Conservation (phyloP, 2,113 vertebrate genomes). For the Chascanopsetta lugubris region DNA sequence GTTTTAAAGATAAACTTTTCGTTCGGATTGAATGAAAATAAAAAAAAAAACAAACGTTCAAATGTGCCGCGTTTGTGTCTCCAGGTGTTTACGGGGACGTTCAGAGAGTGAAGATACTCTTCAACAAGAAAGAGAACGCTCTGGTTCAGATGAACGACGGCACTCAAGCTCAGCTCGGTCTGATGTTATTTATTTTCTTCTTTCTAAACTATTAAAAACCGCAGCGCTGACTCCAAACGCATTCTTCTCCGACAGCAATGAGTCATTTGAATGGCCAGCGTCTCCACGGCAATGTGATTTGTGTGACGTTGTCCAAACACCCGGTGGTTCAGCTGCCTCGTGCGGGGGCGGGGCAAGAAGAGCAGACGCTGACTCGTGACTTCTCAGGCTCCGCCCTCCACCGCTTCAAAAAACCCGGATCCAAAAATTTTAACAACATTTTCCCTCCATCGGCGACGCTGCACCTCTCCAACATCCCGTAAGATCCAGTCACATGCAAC, state of each 20-base stretch:
- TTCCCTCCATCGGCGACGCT: conserved; percentile 64
- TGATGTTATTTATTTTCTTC: background rate
- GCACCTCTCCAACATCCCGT: conserved; percentile 71
- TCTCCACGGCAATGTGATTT: conserved; percentile 64
- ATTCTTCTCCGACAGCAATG: conserved; percentile 49
- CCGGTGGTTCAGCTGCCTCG: conserved; percentile 65
- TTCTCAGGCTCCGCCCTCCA: conserved; percentile 68
- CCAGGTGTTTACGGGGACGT: conserved; percentile 69
- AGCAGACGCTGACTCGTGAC: conserved; percentile 58
- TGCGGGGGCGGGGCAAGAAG: conserved; percentile 47
- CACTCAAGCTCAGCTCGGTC: conserved; percentile 67
- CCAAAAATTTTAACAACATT: conserved; percentile 70
- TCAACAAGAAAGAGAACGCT: conserved; percentile 68
- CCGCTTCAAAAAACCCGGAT: conserved; percentile 69
- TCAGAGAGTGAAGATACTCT: conserved; percentile 68
- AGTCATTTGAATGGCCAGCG: conserved; percentile 69
- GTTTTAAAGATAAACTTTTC: background rate
- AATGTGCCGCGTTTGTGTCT: conserved; percentile 1
- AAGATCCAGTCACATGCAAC: background rate
- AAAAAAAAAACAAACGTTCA: background rate
- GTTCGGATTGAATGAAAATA: too few species aligned
- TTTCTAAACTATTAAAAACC: background rate
- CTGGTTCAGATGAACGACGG: conserved; percentile 65
- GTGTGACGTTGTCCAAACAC: conserved; percentile 65
- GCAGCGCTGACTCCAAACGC: too few species aligned